phyloP scores from a whole-genome alignment of 2,797 vertebrate species.

The Brotula barbata region DNA sequence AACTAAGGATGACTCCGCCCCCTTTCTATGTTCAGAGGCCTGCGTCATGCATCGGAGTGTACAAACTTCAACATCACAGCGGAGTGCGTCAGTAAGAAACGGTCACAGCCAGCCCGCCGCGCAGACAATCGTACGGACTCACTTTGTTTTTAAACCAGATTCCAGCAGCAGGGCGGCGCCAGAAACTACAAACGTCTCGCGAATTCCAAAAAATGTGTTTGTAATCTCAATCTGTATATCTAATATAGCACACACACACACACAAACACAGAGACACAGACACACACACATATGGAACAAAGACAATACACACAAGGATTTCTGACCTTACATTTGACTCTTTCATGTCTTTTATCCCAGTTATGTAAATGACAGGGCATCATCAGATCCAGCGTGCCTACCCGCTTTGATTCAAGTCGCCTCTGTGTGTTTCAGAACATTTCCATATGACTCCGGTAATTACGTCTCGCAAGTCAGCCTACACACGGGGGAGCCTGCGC shows the following conservation, averaged over 20 bases:
- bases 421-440: constrained; percentile 56
- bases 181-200: too few relatives aligned
- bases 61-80: too few relatives aligned
- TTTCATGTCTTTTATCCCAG: constrained; percentile 43
- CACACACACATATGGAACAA: constrained; percentile 6
- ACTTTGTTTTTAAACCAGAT: too few relatives aligned
- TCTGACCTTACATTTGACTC: constrained; percentile 44
- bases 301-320: constrained; percentile 58
- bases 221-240: constrained; percentile 50
- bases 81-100: too few relatives aligned
- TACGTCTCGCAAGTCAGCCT: constrained; percentile 40
- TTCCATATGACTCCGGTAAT: constrained; percentile 57
- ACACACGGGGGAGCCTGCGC: constrained; percentile 35
- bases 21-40: too few relatives aligned
- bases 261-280: neutral
- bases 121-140: too few relatives aligned
- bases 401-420: constrained; percentile 24
- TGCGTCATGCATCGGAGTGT: too few relatives aligned
- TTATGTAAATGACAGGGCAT: constrained; percentile 64
- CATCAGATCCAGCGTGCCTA: constrained; percentile 61
- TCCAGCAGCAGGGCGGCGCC: too few relatives aligned
- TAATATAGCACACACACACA: constrained; percentile 33
- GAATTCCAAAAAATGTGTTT: too few relatives aligned
- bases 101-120: too few relatives aligned
- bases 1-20: too few relatives aligned